Percentiles rank a stretch among this genome's conserved stretches.
Conservation (phyloP, 2,888 invertebrate species). For the Trissolcus japonicus region DNA sequence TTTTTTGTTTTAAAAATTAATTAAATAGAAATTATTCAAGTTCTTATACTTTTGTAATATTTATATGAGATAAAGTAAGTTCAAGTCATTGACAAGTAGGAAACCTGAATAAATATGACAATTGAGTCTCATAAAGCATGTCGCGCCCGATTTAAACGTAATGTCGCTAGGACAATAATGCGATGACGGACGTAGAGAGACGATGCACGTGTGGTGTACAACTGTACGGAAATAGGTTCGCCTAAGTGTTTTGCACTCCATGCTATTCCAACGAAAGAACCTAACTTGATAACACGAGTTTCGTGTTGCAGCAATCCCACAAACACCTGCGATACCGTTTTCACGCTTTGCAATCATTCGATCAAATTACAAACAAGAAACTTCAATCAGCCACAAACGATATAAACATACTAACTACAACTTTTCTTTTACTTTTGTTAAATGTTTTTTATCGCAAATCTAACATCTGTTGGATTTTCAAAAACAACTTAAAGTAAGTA, state of each 20-base stretch:
- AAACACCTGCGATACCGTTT: slow-evolving; percentile 7
- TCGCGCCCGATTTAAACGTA: slow-evolving; percentile 49
- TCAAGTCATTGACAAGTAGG: no score
- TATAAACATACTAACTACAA: not conserved
- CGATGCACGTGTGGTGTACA: slow-evolving; percentile 28
- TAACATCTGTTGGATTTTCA: no score
- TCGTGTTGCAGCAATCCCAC: not conserved
- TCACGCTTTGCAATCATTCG: slow-evolving; percentile 20
- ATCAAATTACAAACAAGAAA: not conserved
- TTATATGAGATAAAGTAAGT: no score
- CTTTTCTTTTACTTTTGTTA: no score
- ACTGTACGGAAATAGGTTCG: slow-evolving; percentile 47
- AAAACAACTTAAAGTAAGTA: no score
- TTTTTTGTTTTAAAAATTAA: no score
- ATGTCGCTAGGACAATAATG: slow-evolving; percentile 43
- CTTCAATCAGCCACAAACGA: no score
- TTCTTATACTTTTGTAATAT: no score
- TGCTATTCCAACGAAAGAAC: slow-evolving; percentile 15
- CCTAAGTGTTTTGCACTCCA: slow-evolving; percentile 23
- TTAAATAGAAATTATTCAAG: no score
- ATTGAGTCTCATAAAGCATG: slow-evolving; percentile 44
- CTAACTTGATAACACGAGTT: slow-evolving; percentile 28
- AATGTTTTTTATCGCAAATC: no score
- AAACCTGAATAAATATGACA: slow-evolving; percentile 35
- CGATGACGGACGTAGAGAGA: slow-evolving; percentile 36